Percentiles rank a stretch among this genome's conserved stretches.
These are phyloP conservation scores for Anabas testudineus DNA, from an alignment of 2,797 vertebrate genomes.

Conservation along the genomic window DNA sequence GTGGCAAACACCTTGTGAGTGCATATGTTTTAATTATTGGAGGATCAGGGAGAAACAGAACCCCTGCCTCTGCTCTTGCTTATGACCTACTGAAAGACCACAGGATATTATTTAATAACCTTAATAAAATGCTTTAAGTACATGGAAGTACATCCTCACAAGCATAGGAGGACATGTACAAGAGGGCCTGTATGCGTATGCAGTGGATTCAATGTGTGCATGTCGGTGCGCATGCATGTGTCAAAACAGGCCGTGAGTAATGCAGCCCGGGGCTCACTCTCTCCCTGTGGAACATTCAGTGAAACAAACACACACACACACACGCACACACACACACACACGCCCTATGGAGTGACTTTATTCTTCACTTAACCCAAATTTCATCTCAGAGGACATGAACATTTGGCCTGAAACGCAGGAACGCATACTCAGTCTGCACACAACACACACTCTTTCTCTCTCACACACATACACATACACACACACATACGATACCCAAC, in stretches of 20 bases:
- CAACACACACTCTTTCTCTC: not conserved
- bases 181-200: conserved; percentile 13
- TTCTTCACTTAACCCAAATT: conserved; percentile 73
- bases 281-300: conserved; percentile 64
- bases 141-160: too few relatives aligned
- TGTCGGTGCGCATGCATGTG: conserved; percentile 37
- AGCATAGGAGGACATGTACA: conserved; percentile 36
- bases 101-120: conserved; percentile 55
- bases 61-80: conserved; percentile 35
- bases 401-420: conserved; percentile 51
- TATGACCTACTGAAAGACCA: conserved; percentile 26
- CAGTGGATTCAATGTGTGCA: conserved; percentile 6
- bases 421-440: conserved; percentile 20
- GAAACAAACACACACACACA: conserved; percentile 42
- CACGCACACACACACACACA: conserved; percentile 19
- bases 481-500: conserved; percentile 9
- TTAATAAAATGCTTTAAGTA: conserved; percentile 14
- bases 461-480: conserved; percentile 15
- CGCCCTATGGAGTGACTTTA: conserved; percentile 48
- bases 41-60: conserved; percentile 32
- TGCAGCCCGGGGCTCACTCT: conserved; percentile 59
- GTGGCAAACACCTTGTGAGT: conserved; percentile 34
- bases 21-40: conserved; percentile 47
- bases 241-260: conserved; percentile 65
- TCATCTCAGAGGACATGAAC: conserved; percentile 39